Evolutionary conservation across 2,113 vertebrate genomes (phyloP), one percentile per base, ranked within the genome.

Genomic region (Gila orcuttii): DNA sequence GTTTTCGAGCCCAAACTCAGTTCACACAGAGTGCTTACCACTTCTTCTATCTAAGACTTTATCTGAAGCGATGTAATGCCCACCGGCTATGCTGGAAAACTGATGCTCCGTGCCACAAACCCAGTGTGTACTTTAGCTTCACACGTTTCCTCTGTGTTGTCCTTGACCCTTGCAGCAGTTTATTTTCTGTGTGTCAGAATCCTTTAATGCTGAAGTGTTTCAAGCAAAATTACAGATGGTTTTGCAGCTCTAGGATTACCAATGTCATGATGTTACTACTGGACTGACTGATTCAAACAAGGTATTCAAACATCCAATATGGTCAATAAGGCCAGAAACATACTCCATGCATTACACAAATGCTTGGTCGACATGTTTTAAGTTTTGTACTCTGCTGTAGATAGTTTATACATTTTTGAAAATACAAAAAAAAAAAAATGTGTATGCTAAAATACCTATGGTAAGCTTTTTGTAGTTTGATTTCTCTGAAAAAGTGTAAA

Each of bases 281-380:
- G 62, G 91, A 91, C 86, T 92, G 92, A 93, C 93, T 92, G 90
- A 92, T 93, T 92, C 88, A 91, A 90, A 90, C 79, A 86, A 87
- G 91, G 86, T 87, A 76, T 92, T 90, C 87, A 79, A 23, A 71
- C 36, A 71, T 89, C 85, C 89, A 92, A 89, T 78, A 90, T 90
- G 88, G 86, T 88, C 55, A 23, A 6, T 57, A 57, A 57, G 55
- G 55, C 55, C 90, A 92, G 91, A 91, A 91, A 89, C 91, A 89
- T 91, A 87, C 89, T 88, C 89, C 87, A 90, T 92, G 31, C 8
- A 21, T 10, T 2, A 55, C 28, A 7, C 25, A 23, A 33, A 31
- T 55, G 28, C 75, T 77, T 57, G 68, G 19, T 57, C 55, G 19
- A 23, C 19, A 23, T 3, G 4, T 69, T 69, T 69, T 36, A 69